These are phyloP conservation scores for Drosophila kurseongensis DNA, from an alignment of 1,140 invertebrate genomes.

Conservation along the genomic window DNA sequence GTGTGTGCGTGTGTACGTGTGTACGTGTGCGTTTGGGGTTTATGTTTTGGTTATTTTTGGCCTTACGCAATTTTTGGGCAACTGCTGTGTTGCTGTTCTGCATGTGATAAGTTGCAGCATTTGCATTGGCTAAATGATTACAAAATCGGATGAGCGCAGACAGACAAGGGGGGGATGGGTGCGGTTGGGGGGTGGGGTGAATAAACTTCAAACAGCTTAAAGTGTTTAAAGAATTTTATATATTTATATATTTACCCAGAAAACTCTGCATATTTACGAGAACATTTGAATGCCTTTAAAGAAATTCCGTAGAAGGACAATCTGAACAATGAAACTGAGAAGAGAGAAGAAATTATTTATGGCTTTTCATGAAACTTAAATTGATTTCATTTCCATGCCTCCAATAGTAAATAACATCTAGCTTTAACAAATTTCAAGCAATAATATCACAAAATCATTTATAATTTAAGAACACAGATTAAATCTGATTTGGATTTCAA, in stretches of 20 bases:
- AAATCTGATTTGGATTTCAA: no score
- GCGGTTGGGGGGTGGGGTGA: no score
- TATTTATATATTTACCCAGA: neutral
- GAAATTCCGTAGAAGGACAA: neutral
- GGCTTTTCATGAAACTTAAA: neutral
- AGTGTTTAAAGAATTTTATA: neutral
- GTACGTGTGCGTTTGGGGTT: slow-evolving; percentile 40
- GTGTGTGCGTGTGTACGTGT: slow-evolving; percentile 8
- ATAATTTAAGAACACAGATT: no score
- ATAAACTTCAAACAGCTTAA: neutral
- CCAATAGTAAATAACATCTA: no score
- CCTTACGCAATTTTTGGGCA: slow-evolving; percentile 66
- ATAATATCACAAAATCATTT: no score
- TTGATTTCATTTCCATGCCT: neutral
- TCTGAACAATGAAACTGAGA: neutral
- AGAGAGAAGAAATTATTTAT: neutral
- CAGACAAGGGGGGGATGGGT: neutral
- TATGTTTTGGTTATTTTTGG: slow-evolving; percentile 75
- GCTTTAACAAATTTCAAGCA: no score
- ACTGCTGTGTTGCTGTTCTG: slow-evolving; percentile 29
- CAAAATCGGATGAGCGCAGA: slow-evolving; percentile 11
- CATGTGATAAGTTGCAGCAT: slow-evolving; percentile 49
- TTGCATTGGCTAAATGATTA: slow-evolving; percentile 41
- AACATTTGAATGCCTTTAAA: neutral
- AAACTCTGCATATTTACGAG: neutral